These are phyloP conservation scores for Noctua janthe DNA, from an alignment of 2,888 invertebrate genomes.

Conservation along the genomic window DNA sequence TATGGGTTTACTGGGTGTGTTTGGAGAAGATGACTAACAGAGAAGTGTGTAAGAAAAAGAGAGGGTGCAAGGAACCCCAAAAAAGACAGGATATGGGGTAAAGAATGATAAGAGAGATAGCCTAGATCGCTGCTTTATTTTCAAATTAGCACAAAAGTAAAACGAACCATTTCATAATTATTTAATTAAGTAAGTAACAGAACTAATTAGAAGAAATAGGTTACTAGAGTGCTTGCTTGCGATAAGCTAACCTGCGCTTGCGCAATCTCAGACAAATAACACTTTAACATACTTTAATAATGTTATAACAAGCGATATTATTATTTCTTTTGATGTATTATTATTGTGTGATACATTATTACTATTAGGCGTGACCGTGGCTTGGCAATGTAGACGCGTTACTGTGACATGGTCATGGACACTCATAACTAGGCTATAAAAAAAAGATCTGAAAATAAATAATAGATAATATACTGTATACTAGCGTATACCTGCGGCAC, in stretches of 20 bases:
- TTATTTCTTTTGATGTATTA: slow-evolving; percentile 26
- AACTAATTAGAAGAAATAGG: slow-evolving; percentile 60
- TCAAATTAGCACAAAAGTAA: background rate
- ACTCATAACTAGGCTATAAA: slow-evolving; percentile 10
- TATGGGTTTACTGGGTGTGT: background rate
- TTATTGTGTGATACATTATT: slow-evolving; percentile 13
- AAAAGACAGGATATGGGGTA: background rate
- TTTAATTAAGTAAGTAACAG: slow-evolving; percentile 19
- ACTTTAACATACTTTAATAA: slow-evolving; percentile 37
- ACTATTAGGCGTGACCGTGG: slow-evolving; percentile 11
- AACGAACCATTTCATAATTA: slow-evolving; percentile 11
- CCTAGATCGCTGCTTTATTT: background rate
- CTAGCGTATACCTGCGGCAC: background rate
- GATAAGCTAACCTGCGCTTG: slow-evolving; percentile 52
- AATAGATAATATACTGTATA: background rate
- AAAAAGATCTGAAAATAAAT: background rate
- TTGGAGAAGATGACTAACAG: background rate
- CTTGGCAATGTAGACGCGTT: slow-evolving; percentile 7
- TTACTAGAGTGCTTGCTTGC: slow-evolving; percentile 46
- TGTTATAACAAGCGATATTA: background rate
- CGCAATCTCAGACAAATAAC: slow-evolving; percentile 46
- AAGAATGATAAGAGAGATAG: background rate
- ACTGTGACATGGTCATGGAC: slow-evolving; percentile 11
- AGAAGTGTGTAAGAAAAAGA: background rate
- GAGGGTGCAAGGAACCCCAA: background rate